phyloP scores from a whole-genome alignment of 2,888 invertebrate species.

The Stramonita haemastoma region DNA sequence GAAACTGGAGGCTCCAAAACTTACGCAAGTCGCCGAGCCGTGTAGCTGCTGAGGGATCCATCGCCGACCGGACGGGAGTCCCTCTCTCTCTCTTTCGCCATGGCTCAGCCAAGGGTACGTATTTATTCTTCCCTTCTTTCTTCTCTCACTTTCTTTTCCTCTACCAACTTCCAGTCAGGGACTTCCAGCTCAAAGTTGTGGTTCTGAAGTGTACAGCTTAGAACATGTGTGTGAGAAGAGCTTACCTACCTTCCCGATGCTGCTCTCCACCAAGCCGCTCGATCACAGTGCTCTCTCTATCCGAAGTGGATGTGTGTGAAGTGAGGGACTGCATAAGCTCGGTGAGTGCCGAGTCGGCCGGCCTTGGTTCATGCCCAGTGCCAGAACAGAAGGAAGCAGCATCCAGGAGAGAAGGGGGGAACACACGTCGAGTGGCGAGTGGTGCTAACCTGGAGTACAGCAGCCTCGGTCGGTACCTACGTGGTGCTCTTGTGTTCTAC shows the following conservation, averaged over 20 bases:
- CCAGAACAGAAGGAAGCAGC: background rate
- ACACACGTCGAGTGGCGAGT: background rate
- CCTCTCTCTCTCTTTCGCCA: constrained; percentile 57
- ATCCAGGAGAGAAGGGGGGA: background rate
- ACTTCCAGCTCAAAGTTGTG: background rate
- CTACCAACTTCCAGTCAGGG: background rate
- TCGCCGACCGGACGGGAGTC: constrained; percentile 42
- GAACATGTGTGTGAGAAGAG: background rate
- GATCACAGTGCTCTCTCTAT: constrained; percentile 1
- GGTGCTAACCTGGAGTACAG: background rate
- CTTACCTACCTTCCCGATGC: background rate
- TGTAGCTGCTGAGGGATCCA: constrained; percentile 38
- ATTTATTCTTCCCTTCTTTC: constrained; percentile 42
- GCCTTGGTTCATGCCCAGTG: constrained; percentile 20
- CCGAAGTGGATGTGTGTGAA: constrained; percentile 33
- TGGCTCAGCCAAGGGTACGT: constrained; percentile 71
- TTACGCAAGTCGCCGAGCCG: constrained; percentile 56
- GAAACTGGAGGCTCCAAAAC: constrained; percentile 52
- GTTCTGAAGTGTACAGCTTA: background rate
- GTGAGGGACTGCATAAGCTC: constrained; percentile 32
- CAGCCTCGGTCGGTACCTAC: background rate
- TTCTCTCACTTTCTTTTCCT: background rate
- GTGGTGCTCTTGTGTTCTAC: background rate
- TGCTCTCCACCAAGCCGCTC: background rate
- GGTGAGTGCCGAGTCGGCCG: constrained; percentile 27